Conservation (phyloP, 2,113 vertebrate species). For the Microtus oregoni region DNA sequence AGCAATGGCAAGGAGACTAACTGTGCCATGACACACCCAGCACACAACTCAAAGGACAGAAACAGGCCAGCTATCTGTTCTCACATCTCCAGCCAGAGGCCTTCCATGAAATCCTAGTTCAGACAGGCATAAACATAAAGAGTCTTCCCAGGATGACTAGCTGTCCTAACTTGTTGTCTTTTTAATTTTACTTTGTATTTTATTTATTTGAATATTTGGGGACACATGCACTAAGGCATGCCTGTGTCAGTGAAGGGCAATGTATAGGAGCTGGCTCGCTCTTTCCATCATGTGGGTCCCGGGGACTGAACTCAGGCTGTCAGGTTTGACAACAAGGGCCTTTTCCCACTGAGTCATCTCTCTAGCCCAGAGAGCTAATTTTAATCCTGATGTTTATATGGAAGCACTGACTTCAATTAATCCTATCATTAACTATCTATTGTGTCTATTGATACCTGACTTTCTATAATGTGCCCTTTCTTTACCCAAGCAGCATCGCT, state of each 20-base stretch:
- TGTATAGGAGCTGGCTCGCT: background rate
- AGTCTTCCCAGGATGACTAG: background rate
- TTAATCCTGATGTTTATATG: background rate
- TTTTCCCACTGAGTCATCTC: background rate
- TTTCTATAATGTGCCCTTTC: background rate
- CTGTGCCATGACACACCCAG: background rate
- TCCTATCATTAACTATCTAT: slow-evolving; percentile 3
- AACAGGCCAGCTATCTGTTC: background rate
- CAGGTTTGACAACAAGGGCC: background rate
- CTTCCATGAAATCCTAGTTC: background rate
- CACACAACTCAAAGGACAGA: accelerated
- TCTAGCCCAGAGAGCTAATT: background rate
- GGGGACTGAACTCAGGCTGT: background rate
- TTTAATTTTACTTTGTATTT: background rate
- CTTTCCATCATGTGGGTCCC: background rate
- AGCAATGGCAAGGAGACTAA: background rate
- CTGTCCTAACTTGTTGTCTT: background rate
- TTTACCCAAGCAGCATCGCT: background rate
- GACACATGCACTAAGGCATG: background rate
- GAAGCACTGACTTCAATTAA: background rate
- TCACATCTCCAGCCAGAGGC: background rate
- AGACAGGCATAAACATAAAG: background rate
- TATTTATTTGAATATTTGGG: background rate
- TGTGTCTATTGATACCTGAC: background rate
- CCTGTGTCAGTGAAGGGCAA: background rate